phyloP scores from a whole-genome alignment of 1,140 invertebrate genomes.

The Galleria mellonella region DNA sequence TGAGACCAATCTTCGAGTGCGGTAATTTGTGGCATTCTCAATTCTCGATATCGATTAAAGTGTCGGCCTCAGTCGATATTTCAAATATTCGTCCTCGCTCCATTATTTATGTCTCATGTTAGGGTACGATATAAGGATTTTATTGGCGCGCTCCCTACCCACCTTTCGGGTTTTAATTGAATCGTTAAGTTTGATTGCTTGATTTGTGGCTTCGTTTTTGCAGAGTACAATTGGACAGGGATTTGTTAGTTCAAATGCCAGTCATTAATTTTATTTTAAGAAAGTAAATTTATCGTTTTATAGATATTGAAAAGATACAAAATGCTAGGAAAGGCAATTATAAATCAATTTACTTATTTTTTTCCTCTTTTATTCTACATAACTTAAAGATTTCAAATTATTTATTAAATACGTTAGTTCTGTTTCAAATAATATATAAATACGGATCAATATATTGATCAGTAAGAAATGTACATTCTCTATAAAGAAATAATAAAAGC shows the following conservation, averaged over 20 bases:
- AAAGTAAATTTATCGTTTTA: too few species aligned
- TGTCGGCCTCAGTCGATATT: conserved; percentile 29
- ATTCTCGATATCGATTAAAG: conserved; percentile 41
- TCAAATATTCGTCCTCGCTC: conserved; percentile 30
- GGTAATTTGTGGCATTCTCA: conserved; percentile 20
- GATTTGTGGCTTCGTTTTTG: conserved; percentile 29
- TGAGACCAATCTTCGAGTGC: conserved; percentile 32
- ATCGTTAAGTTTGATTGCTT: conserved; percentile 43
- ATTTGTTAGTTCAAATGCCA: conserved; percentile 14
- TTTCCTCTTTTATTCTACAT: too few species aligned
- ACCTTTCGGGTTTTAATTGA: conserved; percentile 53
- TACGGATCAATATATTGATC: too few species aligned
- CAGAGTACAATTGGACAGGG: conserved; percentile 11
- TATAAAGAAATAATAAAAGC: too few species aligned
- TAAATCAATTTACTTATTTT: too few species aligned
- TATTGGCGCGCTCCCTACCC: conserved; percentile 30
- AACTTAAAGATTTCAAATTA: too few species aligned
- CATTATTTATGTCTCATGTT: conserved; percentile 47
- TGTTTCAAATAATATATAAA: too few species aligned
- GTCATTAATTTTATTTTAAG: neutral
- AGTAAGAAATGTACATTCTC: too few species aligned
- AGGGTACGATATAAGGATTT: conserved; percentile 45
- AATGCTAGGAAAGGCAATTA: too few species aligned
- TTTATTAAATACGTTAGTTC: too few species aligned
- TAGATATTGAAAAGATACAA: too few species aligned